Conservation (phyloP, 2,113 vertebrate genomes). For the Clarias magur region DNA sequence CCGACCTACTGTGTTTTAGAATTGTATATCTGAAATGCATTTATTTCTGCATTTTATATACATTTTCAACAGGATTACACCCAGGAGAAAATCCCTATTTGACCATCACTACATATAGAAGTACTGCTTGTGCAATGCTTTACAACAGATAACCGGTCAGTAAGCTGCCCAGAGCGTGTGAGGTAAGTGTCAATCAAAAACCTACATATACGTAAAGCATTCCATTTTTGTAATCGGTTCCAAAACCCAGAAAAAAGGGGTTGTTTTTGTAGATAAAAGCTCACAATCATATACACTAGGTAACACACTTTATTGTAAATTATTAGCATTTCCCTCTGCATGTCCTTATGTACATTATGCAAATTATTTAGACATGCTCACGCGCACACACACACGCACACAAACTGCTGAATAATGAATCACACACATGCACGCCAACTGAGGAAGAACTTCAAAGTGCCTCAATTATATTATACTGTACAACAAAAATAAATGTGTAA, state of each 20-base stretch:
- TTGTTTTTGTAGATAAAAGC: conserved; percentile 20
- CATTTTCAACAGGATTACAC: not conserved
- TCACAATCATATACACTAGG: conserved; percentile 4
- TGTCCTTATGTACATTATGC: conserved; percentile 29
- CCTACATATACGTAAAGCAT: not conserved
- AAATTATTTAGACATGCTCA: conserved; percentile 3
- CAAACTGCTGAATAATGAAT: not conserved
- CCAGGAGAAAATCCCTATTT: not conserved
- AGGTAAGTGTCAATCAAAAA: not conserved
- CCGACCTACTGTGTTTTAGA: too few relatives aligned
- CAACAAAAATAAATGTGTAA: conserved; percentile 50
- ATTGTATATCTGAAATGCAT: not conserved
- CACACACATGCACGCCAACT: conserved; percentile 4
- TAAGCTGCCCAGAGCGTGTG: not conserved
- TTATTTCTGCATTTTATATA: not conserved
- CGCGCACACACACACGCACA: conserved; percentile 5
- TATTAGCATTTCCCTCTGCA: not conserved
- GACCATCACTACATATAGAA: not conserved
- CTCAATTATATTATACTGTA: conserved; percentile 38
- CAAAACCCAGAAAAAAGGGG: conserved; percentile 11
- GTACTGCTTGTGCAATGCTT: not conserved
- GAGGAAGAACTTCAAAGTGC: not conserved
- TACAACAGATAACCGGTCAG: not conserved
- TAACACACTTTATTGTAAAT: conserved; percentile 29
- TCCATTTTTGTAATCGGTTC: not conserved